These are phyloP conservation scores for Mnemiopsis leidyi DNA, from an alignment of 37 sponge, comb jelly and placozoan genomes.

Conservation along the genomic window DNA sequence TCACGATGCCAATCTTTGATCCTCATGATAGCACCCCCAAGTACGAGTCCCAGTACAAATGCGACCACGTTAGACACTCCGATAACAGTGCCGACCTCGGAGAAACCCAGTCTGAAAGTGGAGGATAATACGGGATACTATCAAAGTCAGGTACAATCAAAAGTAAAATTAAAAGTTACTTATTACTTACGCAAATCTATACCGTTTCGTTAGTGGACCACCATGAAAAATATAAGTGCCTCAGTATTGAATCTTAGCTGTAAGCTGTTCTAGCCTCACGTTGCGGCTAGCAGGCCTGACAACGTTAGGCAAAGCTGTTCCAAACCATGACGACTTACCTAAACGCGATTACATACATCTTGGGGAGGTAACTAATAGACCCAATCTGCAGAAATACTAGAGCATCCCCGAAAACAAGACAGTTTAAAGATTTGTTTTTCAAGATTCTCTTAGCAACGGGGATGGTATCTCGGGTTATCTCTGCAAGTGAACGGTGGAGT, in stretches of 20 bases:
- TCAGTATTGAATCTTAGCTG: too few species aligned
- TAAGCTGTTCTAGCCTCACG: too few species aligned
- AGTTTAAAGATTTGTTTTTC: background rate
- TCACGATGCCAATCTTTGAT: constrained; percentile 53
- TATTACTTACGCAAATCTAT: too few species aligned
- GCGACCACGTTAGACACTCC: constrained; percentile 14
- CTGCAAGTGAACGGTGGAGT: background rate
- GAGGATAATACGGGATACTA: background rate
- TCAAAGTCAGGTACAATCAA: too few species aligned
- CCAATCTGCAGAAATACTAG: constrained; percentile 37
- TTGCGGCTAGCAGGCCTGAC: too few species aligned
- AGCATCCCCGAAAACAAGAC: constrained; percentile 26
- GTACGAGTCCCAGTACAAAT: constrained; percentile 10
- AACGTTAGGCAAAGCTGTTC: too few species aligned
- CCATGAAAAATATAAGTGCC: too few species aligned
- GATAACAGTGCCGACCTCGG: constrained; percentile 21
- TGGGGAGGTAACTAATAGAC: constrained; percentile 23
- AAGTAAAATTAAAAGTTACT: too few species aligned
- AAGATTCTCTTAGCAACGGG: constrained; percentile 3
- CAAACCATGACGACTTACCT: constrained; percentile 11
- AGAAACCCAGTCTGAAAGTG: background rate
- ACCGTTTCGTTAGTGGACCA: too few species aligned
- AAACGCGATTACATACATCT: constrained; percentile 30
- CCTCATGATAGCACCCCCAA: constrained; percentile 26
- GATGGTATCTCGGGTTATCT: constrained; percentile 17